Evolutionary conservation across 2,888 invertebrate species (phyloP).

Genomic region (Macaria notata): DNA sequence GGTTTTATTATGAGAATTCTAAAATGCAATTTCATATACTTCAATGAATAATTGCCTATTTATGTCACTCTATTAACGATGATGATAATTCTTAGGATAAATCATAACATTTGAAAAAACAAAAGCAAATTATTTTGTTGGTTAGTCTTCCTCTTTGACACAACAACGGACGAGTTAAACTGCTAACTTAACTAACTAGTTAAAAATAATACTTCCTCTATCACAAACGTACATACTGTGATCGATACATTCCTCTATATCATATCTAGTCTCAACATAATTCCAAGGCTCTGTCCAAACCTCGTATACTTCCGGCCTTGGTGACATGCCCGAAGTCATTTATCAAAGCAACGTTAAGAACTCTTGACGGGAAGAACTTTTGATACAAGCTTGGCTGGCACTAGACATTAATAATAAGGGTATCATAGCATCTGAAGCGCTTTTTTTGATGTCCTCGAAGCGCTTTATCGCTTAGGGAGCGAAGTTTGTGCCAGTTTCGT

Average conservation of each 20-base stretch:
- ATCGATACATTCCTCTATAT: too few relatives aligned
- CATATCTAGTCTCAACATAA: too few relatives aligned
- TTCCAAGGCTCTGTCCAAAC: background rate
- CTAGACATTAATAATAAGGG: slow-evolving; percentile 79
- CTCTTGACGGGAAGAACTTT: slow-evolving; percentile 77
- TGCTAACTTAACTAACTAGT: too few relatives aligned
- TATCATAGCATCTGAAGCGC: slow-evolving; percentile 67
- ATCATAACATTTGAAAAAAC: too few relatives aligned
- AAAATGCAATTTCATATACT: background rate
- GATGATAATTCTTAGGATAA: too few relatives aligned
- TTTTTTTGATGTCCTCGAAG: slow-evolving; percentile 67
- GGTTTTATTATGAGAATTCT: background rate
- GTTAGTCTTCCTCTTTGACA: too few relatives aligned
- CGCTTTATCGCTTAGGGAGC: slow-evolving; percentile 75
- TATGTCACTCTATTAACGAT: too few relatives aligned
- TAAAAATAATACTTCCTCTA: too few relatives aligned
- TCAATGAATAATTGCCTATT: slow-evolving; percentile 46
- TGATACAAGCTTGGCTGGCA: slow-evolving; percentile 76
- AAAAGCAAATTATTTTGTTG: too few relatives aligned
- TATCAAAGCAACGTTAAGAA: slow-evolving; percentile 78
- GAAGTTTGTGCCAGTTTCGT: slow-evolving; percentile 61
- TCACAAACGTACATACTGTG: too few relatives aligned
- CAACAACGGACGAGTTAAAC: too few relatives aligned
- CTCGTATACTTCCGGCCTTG: slow-evolving; percentile 1
- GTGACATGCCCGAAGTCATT: slow-evolving; percentile 61